Evolutionary conservation across 1,140 invertebrate species (phyloP).

Genomic region (Bombus breviceps): DNA sequence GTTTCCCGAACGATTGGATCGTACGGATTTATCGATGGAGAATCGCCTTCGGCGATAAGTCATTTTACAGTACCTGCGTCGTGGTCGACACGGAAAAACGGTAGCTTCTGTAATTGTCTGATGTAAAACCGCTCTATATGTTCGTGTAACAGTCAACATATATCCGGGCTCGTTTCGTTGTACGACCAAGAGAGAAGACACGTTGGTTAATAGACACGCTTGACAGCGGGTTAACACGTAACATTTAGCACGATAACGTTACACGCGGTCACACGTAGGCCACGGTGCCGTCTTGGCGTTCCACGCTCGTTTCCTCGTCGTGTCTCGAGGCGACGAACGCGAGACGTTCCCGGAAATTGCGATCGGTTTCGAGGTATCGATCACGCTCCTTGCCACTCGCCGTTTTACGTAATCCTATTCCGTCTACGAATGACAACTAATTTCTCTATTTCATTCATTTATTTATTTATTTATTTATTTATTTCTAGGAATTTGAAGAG

Average conservation of each 20-base stretch:
- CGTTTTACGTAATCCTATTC: slow-evolving; percentile 30
- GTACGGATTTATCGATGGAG: neutral
- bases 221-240: slow-evolving; percentile 59
- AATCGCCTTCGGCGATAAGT: slow-evolving; percentile 1
- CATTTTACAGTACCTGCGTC: neutral
- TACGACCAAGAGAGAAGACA: slow-evolving; percentile 43
- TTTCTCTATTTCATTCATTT: no score
- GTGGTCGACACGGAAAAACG: neutral
- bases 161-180: slow-evolving; percentile 20
- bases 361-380: slow-evolving; percentile 44
- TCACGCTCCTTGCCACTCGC: neutral
- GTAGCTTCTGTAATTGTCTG: neutral
- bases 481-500: no score
- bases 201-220: slow-evolving; percentile 27
- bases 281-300: slow-evolving; percentile 17
- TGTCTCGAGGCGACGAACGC: slow-evolving; percentile 33
- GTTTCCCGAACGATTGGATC: neutral
- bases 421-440: neutral
- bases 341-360: slow-evolving; percentile 59
- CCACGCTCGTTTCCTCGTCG: slow-evolving; percentile 14
- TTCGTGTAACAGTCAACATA: neutral
- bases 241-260: slow-evolving; percentile 64
- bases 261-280: slow-evolving; percentile 55
- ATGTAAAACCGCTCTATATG: slow-evolving; percentile 47
- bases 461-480: no score